Evolutionary conservation across 1,140 invertebrate genomes (phyloP), one percentile per base, ranked within the genome.

Genomic region (Nymphalis io): DNA sequence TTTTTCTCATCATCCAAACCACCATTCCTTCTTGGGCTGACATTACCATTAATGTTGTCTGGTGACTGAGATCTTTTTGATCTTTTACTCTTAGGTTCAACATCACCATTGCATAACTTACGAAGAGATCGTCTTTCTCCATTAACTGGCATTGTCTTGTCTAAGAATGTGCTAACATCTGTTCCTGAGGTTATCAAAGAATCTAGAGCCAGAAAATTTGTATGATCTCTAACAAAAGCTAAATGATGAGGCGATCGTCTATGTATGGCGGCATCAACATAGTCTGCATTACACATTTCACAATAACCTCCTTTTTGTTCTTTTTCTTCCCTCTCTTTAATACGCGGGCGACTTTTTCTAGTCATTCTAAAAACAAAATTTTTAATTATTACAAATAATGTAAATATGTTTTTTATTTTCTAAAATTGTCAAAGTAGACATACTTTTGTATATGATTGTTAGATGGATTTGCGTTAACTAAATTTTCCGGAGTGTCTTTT

Each of bases 211-310:
- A 95, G 83, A 80, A 95, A 96, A 83, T 96, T 96, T 51, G 93
- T 93, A 70, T 94, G 93, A 79, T 96, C 95, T 59, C 93, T 93
- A 33, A 95, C 94, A 80, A 96, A 95, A 57, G 93, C 93, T 48
- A 94, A 80, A 85, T 96, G 95, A 76, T 95, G 93, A 58, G 95
- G 94, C n/a, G 94, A 95, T 68, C 95, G 93, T 33, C 95, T 85
- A 73, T 96, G 95, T 70, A 94, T 92, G 1, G 92, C 92, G 15
- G 95, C 83, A 76, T 94, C 94, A 62, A 92, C 92, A 83, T 96
- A 96, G 68, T 95, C 94, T 46, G 93, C 84, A 75, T 94, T 95
- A 83, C 95, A 96, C 82, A 96, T 95, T 88, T 96, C 95, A 90
- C 95, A 96, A 78, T 95, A 96, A 59, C 95, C 95, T 58, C 92